Percentiles rank a stretch among this genome's conserved stretches.
These are phyloP conservation scores for Sebastes matsubarae DNA, from an alignment of 2,797 vertebrate genomes.

Conservation along the genomic window DNA sequence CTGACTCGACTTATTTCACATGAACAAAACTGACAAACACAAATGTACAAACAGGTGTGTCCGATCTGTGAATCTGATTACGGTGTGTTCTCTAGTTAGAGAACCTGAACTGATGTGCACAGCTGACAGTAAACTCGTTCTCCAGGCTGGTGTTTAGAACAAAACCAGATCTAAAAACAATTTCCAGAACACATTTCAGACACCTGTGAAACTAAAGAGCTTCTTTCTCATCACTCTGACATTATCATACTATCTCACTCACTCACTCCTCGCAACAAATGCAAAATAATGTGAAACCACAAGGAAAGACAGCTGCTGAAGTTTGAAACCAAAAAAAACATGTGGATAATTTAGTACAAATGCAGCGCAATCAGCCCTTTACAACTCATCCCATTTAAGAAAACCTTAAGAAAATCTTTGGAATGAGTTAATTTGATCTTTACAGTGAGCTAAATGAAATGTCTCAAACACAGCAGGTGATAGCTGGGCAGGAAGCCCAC, in stretches of 20 bases:
- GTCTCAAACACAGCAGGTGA: conserved; percentile 2
- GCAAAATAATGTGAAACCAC: conserved; percentile 1
- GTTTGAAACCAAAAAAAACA: background rate
- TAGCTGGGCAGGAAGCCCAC: background rate
- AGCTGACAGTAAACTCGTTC: background rate
- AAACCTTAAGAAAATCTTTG: background rate
- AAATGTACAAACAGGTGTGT: conserved; percentile 8
- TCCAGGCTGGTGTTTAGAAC: conserved; percentile 6
- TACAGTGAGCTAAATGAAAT: background rate
- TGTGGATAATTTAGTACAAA: background rate
- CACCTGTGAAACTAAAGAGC: background rate
- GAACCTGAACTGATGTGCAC: background rate
- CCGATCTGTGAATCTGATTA: background rate
- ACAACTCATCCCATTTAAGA: background rate
- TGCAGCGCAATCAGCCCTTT: conserved; percentile 17
- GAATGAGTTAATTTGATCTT: background rate
- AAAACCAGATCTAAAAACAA: conserved; percentile 24
- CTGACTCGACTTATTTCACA: background rate
- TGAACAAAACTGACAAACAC: conserved; percentile 4
- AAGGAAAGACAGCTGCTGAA: background rate
- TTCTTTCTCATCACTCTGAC: background rate
- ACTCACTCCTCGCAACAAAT: background rate
- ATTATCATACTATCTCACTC: background rate
- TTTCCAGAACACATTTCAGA: background rate
- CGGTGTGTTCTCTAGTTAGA: background rate